Base-by-base conservation (phyloP, 2,113 vertebrate genomes). In the Sylvietta virens region DNA sequence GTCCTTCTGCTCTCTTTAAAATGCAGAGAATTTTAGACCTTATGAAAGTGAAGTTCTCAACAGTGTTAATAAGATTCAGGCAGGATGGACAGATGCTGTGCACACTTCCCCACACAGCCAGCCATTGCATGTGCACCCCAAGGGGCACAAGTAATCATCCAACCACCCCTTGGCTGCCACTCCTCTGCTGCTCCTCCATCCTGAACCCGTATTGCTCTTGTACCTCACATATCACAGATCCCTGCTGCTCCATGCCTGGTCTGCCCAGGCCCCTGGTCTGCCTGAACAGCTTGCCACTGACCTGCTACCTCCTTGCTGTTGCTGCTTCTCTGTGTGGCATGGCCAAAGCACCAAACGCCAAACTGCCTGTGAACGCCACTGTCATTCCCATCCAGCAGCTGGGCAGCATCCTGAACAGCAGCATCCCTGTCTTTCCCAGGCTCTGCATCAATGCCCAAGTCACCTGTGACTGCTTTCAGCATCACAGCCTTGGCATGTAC, bases 1-100 rank as follows among this genome's bases (percentile, higher is more conserved):
- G 94, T 96, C 93, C 95, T 97, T 95, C 86, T 91, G 73, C 95
- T 83, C 69, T 89, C 86, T 94, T 94, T 91, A 97, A 94, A 96
- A 90, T 47, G 69, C 54, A 90, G 81, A 79, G 86, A 54, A 80
- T 96, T 94, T 92, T 85, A 96, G 76, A 50, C 47, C 72, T 94
- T 76, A 80, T 53, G 92, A 86, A 97, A 95, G 51, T 50, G 35
- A 91, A 91, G 90, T 65, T 56, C 84, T 88, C 81, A 89, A 88
- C 74, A 42, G 48, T 5, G 4, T 74, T 97, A 94, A 92, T 54
- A 72, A 84, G 81, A 94, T 80, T 62, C 93, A 94, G 70, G 58
- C 72, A 86, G 54, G 66, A 74, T 20, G 27, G 66, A 56, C 58
- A 93, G 64, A 92, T 76, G 60, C 88, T 81, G 28, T 10, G 13